Evolutionary conservation across 2,797 vertebrate genomes (phyloP).

Genomic region (Gymnothorax reevesii): DNA sequence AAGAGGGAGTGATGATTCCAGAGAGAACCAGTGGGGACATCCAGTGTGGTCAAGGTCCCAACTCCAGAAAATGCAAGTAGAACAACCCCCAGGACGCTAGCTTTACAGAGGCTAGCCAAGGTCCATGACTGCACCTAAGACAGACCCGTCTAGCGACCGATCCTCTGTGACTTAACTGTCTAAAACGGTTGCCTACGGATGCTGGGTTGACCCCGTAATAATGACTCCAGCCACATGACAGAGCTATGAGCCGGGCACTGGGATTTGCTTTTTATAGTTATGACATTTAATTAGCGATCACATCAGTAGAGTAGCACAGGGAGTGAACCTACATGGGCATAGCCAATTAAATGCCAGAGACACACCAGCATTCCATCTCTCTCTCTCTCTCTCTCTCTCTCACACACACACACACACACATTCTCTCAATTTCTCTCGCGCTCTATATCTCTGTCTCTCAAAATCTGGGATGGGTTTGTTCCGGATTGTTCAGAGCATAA

Average conservation of each 20-base stretch:
- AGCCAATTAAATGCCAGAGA: not conserved
- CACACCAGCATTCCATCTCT: not conserved
- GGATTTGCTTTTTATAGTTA: not conserved
- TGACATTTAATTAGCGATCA: not conserved
- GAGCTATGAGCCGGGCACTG: not conserved
- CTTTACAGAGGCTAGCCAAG: slow-evolving; percentile 30
- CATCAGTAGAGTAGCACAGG: not conserved
- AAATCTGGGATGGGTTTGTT: not conserved
- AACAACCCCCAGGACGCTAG: slow-evolving; percentile 30
- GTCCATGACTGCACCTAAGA: not conserved
- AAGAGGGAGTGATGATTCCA: slow-evolving; percentile 28
- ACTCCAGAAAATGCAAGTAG: too few relatives aligned
- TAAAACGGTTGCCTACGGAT: not conserved
- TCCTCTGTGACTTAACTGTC: not conserved
- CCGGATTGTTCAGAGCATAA: not conserved
- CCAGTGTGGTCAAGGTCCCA: slow-evolving; percentile 2
- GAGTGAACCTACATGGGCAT: not conserved
- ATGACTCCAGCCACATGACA: not conserved
- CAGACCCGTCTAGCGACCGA: not conserved
- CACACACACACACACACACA: too few relatives aligned
- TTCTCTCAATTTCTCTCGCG: too few relatives aligned
- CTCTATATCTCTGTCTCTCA: too few relatives aligned
- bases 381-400: too few relatives aligned
- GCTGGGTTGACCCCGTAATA: not conserved
- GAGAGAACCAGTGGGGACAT: slow-evolving; percentile 40